These are phyloP conservation scores for Herminia tarsipennalis DNA, from an alignment of 2,888 invertebrate genomes.

Conservation along the genomic window DNA sequence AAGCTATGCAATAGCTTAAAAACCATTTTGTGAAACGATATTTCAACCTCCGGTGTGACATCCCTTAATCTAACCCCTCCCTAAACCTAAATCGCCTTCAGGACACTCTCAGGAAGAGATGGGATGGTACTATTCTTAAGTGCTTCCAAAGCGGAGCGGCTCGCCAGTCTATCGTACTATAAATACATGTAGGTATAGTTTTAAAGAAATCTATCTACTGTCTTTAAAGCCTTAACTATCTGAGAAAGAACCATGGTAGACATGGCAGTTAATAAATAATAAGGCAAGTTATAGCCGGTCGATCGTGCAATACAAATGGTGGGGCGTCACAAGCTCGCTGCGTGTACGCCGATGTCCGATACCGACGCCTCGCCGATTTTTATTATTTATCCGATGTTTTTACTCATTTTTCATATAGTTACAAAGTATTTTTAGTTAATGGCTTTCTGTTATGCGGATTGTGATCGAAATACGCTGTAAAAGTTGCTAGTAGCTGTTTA, in stretches of 20 bases:
- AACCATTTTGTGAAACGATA: too few relatives aligned
- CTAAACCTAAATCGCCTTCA: too few relatives aligned
- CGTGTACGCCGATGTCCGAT: conserved; percentile 48
- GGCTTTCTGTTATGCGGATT: too few relatives aligned
- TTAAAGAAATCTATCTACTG: not conserved
- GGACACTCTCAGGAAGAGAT: too few relatives aligned
- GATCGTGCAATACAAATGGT: conserved; percentile 52
- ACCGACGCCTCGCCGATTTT: conserved; percentile 35
- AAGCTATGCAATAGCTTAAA: too few relatives aligned
- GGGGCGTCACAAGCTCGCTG: conserved; percentile 46
- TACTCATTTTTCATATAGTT: not conserved
- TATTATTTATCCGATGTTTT: conserved; percentile 4
- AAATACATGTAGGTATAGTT: not conserved
- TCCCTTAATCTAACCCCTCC: too few relatives aligned
- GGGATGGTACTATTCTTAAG: too few relatives aligned
- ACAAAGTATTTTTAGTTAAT: too few relatives aligned
- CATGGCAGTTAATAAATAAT: conserved; percentile 43
- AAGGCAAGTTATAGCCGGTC: conserved; percentile 14
- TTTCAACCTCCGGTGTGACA: too few relatives aligned
- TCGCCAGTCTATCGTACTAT: not conserved
- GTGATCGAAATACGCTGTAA: too few relatives aligned
- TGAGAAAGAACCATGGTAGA: conserved; percentile 24
- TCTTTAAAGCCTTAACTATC: conserved; percentile 14
- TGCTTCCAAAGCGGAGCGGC: not conserved
- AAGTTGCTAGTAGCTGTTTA: too few relatives aligned